Conservation (phyloP, 2,113 vertebrate species). For the Oncorhynchus nerka region DNA sequence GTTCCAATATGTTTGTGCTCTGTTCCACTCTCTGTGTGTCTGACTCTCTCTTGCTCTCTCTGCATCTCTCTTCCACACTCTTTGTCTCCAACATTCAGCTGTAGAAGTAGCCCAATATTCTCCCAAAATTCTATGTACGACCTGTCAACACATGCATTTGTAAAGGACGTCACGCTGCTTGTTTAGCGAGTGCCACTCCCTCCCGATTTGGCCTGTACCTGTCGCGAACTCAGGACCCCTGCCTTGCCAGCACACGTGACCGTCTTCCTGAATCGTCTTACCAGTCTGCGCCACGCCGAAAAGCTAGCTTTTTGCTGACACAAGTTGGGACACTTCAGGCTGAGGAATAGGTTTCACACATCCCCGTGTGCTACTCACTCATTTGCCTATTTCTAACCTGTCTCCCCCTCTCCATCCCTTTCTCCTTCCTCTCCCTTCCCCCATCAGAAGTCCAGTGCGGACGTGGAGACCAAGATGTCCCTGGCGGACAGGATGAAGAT, state of each 20-base stretch:
- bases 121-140: no score
- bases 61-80: background rate
- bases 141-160: no score
- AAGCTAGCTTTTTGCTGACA: no score
- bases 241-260: no score
- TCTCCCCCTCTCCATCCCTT: background rate
- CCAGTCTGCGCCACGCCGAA: no score
- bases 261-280: no score
- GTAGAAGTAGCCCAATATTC: background rate
- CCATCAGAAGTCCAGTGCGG: conserved; percentile 62
- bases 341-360: no score
- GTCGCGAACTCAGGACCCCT: no score
- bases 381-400: conserved; percentile 1
- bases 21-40: background rate
- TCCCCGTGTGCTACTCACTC: background rate
- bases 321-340: no score
- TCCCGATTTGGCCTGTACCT: no score
- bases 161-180: no score
- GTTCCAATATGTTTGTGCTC: background rate
- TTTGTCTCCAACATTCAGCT: background rate
- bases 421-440: background rate
- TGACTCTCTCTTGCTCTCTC: background rate
- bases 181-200: no score
- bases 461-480: conserved; percentile 66
- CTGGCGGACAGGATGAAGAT: conserved; percentile 73